phyloP scores from a whole-genome alignment of 2,797 vertebrate species.

The Poeciliopsis presidionis region DNA sequence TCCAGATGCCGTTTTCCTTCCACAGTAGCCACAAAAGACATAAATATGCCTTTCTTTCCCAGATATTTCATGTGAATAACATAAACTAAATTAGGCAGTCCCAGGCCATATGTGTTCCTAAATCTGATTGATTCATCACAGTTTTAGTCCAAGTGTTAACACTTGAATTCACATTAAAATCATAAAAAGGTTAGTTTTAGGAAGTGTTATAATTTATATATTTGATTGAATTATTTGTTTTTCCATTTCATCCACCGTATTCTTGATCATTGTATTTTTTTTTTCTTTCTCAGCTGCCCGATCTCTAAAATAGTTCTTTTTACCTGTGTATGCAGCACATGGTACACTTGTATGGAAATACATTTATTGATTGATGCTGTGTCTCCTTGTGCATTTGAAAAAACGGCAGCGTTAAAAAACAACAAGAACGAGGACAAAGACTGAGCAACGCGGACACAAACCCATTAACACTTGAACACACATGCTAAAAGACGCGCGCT shows the following conservation, averaged over 20 bases:
- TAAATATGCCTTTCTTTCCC: neutral
- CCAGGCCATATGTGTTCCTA: neutral
- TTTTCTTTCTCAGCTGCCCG: neutral
- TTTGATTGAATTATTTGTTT: neutral
- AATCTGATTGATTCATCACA: neutral
- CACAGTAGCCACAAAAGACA: neutral
- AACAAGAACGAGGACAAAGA: conserved; percentile 7
- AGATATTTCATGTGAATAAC: neutral
- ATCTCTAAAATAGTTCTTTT: neutral
- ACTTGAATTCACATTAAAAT: neutral
- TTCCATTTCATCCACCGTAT: neutral
- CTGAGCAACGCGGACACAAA: conserved; percentile 24
- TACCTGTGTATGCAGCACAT: neutral
- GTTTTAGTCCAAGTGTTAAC: neutral
- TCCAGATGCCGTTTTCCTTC: neutral
- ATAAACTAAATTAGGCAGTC: neutral
- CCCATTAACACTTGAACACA: conserved; percentile 20
- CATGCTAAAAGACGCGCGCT: conserved; percentile 2
- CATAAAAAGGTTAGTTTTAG: neutral
- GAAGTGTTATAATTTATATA: neutral
- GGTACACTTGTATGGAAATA: neutral
- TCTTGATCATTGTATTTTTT: neutral
- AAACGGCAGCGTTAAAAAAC: conserved; percentile 25
- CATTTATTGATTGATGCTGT: neutral
- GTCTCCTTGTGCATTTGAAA: conserved; percentile 7